phyloP scores from a whole-genome alignment of 2,797 vertebrate species.

The Rhynchonycteris naso region DNA sequence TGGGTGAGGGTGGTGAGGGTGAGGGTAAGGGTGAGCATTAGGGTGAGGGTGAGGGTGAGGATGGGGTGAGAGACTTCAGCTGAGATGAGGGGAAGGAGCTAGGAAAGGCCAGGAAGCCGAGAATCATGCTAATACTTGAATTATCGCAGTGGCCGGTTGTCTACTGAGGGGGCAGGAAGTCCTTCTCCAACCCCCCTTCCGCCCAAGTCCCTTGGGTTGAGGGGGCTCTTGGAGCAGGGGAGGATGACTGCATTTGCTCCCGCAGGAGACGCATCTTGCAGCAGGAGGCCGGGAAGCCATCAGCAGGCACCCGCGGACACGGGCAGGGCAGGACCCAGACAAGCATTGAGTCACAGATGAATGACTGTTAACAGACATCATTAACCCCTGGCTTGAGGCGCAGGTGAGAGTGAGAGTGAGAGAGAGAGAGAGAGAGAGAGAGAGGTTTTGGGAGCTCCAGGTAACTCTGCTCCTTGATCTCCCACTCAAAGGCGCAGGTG shows the following conservation, averaged over 20 bases:
- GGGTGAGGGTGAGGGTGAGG: too few species aligned
- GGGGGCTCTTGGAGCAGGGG: background rate
- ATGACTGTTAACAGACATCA: background rate
- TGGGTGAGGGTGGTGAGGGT: too few species aligned
- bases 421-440: background rate
- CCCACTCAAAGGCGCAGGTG: background rate
- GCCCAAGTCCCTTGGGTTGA: background rate
- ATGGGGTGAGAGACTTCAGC: too few species aligned
- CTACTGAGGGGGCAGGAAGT: background rate
- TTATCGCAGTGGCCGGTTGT: background rate
- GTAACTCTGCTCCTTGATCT: background rate
- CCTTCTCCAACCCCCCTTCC: background rate
- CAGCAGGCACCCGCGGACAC: background rate
- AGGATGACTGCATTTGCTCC: background rate
- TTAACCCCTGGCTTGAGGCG: background rate
- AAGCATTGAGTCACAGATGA: background rate
- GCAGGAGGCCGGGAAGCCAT: background rate
- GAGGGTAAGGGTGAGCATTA: too few species aligned
- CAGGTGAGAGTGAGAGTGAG: background rate
- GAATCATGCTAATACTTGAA: background rate
- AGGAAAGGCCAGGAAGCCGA: background rate
- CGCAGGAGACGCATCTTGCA: background rate
- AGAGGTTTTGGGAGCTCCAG: background rate
- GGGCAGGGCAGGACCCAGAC: rapidly evolving
- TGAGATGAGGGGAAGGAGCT: background rate